A percentile compares a stretch with the other conserved stretches of the same genome.
These are phyloP conservation scores for Palythoa grandis DNA, from an alignment of 92 coral and sea anemone genomes.

Conservation along the genomic window DNA sequence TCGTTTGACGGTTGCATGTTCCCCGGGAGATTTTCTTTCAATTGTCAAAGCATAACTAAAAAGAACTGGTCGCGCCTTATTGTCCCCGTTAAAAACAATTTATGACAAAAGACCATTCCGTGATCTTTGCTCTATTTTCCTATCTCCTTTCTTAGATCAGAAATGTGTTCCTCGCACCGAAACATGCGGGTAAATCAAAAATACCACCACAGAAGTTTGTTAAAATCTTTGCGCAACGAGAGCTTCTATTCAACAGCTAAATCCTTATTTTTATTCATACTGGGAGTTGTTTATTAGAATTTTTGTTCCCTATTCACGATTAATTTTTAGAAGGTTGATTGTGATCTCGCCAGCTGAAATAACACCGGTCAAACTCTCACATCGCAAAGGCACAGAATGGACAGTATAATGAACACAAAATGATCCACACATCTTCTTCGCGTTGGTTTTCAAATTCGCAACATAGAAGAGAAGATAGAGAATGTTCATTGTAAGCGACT, in stretches of 20 bases:
- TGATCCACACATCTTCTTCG: neutral
- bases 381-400: conserved; percentile 41
- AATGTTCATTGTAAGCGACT: neutral
- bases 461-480: neutral
- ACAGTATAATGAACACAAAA: conserved; percentile 28
- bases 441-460: neutral
- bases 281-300: conserved; percentile 45
- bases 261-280: conserved; percentile 36
- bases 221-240: conserved; percentile 33
- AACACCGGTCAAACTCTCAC: conserved; percentile 39
- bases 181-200: conserved; percentile 32
- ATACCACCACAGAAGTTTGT: conserved; percentile 35
- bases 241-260: conserved; percentile 26
- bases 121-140: conserved; percentile 48
- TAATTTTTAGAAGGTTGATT: conserved; percentile 45
- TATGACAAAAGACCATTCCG: conserved; percentile 31
- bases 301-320: conserved; percentile 43
- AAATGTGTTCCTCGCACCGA: neutral
- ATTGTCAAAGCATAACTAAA: conserved; percentile 33
- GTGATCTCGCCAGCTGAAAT: conserved; percentile 49
- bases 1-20: neutral
- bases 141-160: conserved; percentile 22
- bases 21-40: conserved; percentile 39
- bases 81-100: conserved; percentile 42
- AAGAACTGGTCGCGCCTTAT: conserved; percentile 21